These are phyloP conservation scores for Argentina silus DNA, from an alignment of 2,797 vertebrate species.

Conservation along the genomic window DNA sequence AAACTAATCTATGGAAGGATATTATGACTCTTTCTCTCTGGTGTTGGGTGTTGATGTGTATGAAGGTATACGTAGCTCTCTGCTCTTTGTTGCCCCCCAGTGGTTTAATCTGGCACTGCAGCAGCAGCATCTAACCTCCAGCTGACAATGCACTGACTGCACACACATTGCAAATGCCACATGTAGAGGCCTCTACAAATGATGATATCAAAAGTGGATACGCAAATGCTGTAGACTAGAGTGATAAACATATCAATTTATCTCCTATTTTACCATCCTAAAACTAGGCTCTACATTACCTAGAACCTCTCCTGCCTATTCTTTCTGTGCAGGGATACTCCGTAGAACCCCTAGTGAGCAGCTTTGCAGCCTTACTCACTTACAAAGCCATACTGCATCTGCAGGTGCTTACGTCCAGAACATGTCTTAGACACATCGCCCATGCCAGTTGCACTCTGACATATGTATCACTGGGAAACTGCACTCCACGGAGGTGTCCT, in stretches of 20 bases:
- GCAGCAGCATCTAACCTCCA: background rate
- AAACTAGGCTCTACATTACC: background rate
- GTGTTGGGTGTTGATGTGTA: constrained; percentile 28
- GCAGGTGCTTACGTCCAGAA: constrained; percentile 22
- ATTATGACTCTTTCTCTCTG: background rate
- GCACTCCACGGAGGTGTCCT: background rate
- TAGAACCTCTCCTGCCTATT: background rate
- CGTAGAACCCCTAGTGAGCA: background rate
- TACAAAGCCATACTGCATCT: constrained; percentile 29
- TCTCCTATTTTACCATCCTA: background rate
- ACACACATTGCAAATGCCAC: background rate
- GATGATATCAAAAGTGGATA: background rate
- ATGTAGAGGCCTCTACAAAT: background rate
- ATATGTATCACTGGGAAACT: background rate
- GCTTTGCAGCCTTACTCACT: constrained; percentile 18
- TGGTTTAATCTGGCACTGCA: background rate
- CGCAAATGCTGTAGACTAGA: background rate
- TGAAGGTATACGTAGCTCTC: background rate
- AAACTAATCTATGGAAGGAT: background rate
- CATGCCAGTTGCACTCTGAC: background rate
- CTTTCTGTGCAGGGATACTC: background rate
- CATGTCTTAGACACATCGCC: constrained; percentile 17
- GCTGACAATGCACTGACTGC: background rate
- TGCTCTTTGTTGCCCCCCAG: background rate
- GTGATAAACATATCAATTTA: background rate